Evolutionary conservation across 2,888 invertebrate species (phyloP), one percentile per base, ranked within the genome.

Genomic region (Diaprepes abbreviatus): DNA sequence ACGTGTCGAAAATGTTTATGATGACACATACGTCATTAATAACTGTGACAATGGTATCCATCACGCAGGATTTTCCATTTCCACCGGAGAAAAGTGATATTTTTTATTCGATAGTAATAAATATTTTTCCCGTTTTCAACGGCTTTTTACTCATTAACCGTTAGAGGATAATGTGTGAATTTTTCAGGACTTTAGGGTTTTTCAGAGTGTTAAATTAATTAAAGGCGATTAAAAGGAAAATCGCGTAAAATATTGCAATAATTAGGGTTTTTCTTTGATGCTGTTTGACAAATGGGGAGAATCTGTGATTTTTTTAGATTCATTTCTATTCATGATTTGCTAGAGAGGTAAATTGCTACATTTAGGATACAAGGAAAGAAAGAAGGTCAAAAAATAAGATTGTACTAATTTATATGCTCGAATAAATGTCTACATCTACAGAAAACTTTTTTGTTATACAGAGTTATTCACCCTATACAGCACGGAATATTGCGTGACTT

Each of bases 31-130:
- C 60, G 28, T 60, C 60, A 48, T 60, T 60, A 60, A 60, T 60
- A 60, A 60, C 17, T 21, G 60, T 31, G 52, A 63, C 52, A 63
- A 40, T 63, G 36, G 36, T 4, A 63, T 63, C 35, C 6, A 40
- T 63, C 63, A 63, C 31, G 40, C 12, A 17, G 63, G 45, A 63
- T 48, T 54, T 52, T 52, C 45, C 52, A 54, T 63, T 63, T 12
- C 10, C 38, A 17, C 60, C 12, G 21, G 52, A 14, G 52, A 38
- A 63, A 63, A 63, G 38, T 63, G 63, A 63, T 63, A 54, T 38
- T 63, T 58, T 63, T 63, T 63, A 63, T 63, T 63, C 38, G 28
- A 63, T 63, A 62, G 28, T 33, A 45, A 62, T 62, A 62, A 48
- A 62, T 62, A 48, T 50, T 48, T 62, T 48, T 9, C 16, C 19